A percentile compares a stretch with the other conserved stretches of the same genome.
phyloP scores from a whole-genome alignment of 2,888 invertebrate genomes.

The Platynereis dumerilii region DNA sequence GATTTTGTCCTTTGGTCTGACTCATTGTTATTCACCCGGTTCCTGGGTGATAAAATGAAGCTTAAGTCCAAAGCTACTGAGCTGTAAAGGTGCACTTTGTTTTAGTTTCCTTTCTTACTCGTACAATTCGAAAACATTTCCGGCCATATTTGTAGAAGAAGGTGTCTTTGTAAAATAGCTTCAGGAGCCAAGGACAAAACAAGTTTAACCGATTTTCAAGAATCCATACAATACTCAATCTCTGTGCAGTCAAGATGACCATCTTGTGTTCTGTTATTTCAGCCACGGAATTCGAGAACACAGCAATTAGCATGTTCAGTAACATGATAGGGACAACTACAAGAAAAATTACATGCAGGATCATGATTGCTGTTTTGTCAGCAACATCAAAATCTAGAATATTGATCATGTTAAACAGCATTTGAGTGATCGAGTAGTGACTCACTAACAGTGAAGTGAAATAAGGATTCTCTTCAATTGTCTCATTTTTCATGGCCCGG shows the following conservation, averaged over 20 bases:
- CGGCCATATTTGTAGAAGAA: not conserved
- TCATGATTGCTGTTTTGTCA: not conserved
- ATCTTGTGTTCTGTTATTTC: not conserved
- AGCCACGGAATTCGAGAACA: slow-evolving; percentile 11
- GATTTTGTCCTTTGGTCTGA: too few species aligned
- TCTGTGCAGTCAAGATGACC: slow-evolving; percentile 1
- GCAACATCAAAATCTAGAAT: not conserved
- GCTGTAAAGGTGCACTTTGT: too few species aligned
- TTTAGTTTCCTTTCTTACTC: too few species aligned
- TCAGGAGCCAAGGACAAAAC: not conserved
- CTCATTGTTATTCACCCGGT: too few species aligned
- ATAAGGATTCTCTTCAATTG: not conserved
- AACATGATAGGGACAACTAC: slow-evolving; percentile 23
- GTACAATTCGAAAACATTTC: too few species aligned
- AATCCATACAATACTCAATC: not conserved
- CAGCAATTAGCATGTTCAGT: slow-evolving; percentile 29
- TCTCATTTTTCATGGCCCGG: not conserved
- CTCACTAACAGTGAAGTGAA: slow-evolving; percentile 6
- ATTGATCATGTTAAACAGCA: slow-evolving; percentile 28
- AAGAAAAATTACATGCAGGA: slow-evolving; percentile 17
- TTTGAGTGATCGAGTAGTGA: slow-evolving; percentile 15
- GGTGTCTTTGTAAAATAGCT: not conserved
- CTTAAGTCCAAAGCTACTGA: too few species aligned
- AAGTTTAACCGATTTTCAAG: not conserved
- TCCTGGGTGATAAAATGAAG: too few species aligned